Evolutionary conservation across 2,113 vertebrate species (phyloP).

Genomic region (Corynorhinus townsendii): DNA sequence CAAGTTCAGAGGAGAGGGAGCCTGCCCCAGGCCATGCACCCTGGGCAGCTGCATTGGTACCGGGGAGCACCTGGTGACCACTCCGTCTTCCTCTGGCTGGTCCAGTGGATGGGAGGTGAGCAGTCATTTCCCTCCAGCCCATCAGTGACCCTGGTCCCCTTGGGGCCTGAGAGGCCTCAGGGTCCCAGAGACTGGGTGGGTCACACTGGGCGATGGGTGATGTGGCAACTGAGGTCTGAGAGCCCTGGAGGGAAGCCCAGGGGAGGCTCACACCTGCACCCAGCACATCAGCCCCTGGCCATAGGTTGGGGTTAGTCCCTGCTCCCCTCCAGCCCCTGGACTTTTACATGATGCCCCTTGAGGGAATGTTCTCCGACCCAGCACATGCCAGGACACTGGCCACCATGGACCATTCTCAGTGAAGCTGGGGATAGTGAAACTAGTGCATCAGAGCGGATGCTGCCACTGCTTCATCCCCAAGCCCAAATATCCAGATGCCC

Average conservation of each 20-base stretch:
- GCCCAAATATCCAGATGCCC: rapidly evolving
- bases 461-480: no score
- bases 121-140: neutral
- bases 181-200: no score
- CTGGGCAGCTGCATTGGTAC: no score
- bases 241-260: rapidly evolving
- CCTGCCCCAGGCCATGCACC: rapidly evolving
- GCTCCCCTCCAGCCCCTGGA: neutral
- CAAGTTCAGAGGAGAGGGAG: no score
- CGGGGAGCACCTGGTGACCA: rapidly evolving
- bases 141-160: neutral
- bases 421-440: rapidly evolving
- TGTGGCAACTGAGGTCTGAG: rapidly evolving
- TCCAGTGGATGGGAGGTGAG: rapidly evolving
- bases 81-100: neutral
- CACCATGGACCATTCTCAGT: rapidly evolving
- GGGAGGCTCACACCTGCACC: neutral
- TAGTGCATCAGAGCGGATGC: rapidly evolving
- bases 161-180: neutral
- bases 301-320: neutral
- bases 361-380: neutral
- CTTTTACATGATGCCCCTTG: rapidly evolving
- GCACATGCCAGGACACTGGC: rapidly evolving
- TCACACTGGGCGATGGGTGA: neutral
- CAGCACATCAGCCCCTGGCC: rapidly evolving